A percentile compares a stretch with the other conserved stretches of the same genome.
Conservation (phyloP, 2,113 vertebrate species). For the Nycticryphes semicollaris region DNA sequence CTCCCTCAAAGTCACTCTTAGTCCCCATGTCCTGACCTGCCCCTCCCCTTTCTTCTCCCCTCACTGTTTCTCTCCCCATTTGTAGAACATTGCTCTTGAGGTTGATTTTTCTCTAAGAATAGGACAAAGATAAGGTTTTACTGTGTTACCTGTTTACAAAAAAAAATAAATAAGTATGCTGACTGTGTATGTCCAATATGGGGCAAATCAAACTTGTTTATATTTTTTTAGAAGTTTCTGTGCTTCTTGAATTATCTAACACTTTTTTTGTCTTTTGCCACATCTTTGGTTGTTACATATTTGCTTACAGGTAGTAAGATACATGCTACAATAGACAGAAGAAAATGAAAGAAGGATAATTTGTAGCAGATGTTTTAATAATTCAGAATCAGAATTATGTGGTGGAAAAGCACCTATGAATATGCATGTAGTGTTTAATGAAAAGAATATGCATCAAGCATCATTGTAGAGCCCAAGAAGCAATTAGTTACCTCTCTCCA, state of each 20-base stretch:
- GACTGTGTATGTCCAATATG: neutral
- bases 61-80: neutral
- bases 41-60: neutral
- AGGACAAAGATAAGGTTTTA: neutral
- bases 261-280: neutral
- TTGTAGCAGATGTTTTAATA: neutral
- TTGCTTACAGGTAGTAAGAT: neutral
- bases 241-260: neutral
- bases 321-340: neutral
- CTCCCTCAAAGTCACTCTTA: neutral
- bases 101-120: neutral
- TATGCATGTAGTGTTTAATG: neutral
- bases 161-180: neutral
- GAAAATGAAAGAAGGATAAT: neutral
- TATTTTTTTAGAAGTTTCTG: neutral
- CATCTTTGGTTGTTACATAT: neutral
- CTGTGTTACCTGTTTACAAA: neutral
- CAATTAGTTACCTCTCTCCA: neutral
- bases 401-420: neutral
- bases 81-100: neutral
- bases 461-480: neutral
- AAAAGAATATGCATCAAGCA: neutral
- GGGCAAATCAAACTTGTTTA: neutral
- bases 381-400: neutral
- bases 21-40: rapidly evolving